These are phyloP conservation scores for Nyctalus aviator DNA, from an alignment of 2,797 vertebrate species.

Conservation along the genomic window DNA sequence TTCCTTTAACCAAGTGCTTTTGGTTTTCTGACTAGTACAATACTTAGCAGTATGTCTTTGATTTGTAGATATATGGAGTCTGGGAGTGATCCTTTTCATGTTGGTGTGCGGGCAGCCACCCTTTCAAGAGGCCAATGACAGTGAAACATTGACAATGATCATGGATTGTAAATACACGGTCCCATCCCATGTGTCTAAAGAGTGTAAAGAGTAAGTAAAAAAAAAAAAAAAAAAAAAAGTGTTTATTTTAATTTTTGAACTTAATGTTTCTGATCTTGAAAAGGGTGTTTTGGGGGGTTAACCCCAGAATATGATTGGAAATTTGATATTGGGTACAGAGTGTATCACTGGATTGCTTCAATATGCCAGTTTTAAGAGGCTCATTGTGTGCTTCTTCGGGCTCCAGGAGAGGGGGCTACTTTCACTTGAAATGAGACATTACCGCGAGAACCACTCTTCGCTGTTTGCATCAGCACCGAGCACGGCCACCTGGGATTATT, in stretches of 20 bases:
- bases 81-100: conserved; percentile 93
- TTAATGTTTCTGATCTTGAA: not conserved
- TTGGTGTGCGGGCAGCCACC: conserved; percentile 95
- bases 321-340: not conserved
- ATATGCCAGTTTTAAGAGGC: not conserved
- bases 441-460: not conserved
- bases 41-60: conserved; percentile 26
- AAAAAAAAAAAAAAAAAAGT: conserved; percentile 84
- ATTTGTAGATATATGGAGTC: conserved; percentile 91
- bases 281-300: not conserved
- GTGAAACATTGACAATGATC: conserved; percentile 98
- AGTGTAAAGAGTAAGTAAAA: conserved; percentile 96
- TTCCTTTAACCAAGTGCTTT: not conserved
- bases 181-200: conserved; percentile 93
- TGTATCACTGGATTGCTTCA: not conserved
- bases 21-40: not conserved
- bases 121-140: conserved; percentile 99
- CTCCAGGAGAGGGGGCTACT: not conserved
- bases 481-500: not conserved
- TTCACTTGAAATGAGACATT: not conserved
- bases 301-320: not conserved
- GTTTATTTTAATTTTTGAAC: not conserved
- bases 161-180: conserved; percentile 98
- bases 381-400: not conserved
- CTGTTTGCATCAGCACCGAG: not conserved